Evolutionary conservation across 2,113 vertebrate species (phyloP), one percentile per base, ranked within the genome.

Genomic region (Sorex fumeus): DNA sequence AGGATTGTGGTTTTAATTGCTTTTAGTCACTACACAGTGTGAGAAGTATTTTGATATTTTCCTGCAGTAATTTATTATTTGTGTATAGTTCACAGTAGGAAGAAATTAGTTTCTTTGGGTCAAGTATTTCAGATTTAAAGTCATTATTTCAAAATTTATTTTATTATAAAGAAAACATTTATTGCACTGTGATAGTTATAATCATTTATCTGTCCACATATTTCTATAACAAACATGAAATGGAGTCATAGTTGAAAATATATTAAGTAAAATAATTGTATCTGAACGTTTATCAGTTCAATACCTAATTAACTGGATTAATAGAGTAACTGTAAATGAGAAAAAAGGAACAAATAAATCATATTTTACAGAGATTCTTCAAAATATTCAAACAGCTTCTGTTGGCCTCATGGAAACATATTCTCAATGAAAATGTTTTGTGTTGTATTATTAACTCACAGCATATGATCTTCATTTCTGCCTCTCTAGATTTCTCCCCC

Each of bases 381-480:
- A 77, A 71, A 93, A 84, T 69, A 77, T 77, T 76, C 15, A 77
- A 57, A 50, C 3, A 74, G 60, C 47, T 93, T 80, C 36, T 87
- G 88, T 90, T 78, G 67, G 8, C 47, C 57, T 94, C 32, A 69
- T 36, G 19, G 62, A 96, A 87, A 71, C 40, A 84, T 64, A 75
- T 85, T 86, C 77, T 90, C 67, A 92, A 81, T 88, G 86, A 95
- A 90, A 94, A 95, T 69, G 91, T 76, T 88, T 57, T 88, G 67
- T 3, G 19, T 86, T 94, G 70, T 94, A 19, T 95, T 96, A 93
- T 94, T 95, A 95, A 91, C 90, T 94, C 80, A 84, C 12, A 94
- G 88, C 94, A 94, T 95, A 91, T 97, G 94, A 95, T 96, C 84
- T 94, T 75, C 84, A 95, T 30, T 96, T 16, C 87, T 94, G 62